Evolutionary conservation across 2,113 vertebrate species (phyloP).

Genomic region (Neogobius melanostomus): DNA sequence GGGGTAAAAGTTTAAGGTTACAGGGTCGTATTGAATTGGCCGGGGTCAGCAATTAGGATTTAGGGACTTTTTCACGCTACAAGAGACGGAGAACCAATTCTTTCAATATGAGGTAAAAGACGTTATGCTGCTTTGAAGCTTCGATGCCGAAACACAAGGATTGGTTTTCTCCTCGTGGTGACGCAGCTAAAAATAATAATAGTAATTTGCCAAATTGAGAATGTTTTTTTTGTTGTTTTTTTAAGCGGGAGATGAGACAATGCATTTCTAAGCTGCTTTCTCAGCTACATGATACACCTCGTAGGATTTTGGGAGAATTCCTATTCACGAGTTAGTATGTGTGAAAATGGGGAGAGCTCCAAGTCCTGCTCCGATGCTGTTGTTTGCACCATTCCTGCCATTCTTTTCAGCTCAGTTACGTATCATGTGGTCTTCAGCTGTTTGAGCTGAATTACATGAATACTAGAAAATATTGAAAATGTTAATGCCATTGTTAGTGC

Average conservation of each 20-base stretch:
- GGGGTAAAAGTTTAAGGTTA: slow-evolving; percentile 47
- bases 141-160: neutral
- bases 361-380: slow-evolving; percentile 26
- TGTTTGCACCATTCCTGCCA: slow-evolving; percentile 47
- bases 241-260: neutral
- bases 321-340: slow-evolving; percentile 18
- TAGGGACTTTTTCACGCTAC: slow-evolving; percentile 48
- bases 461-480: neutral
- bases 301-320: slow-evolving; percentile 14
- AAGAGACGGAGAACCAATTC: slow-evolving; percentile 30
- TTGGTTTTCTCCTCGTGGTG: neutral
- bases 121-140: slow-evolving; percentile 9
- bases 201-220: slow-evolving; percentile 16
- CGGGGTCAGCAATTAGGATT: slow-evolving; percentile 51
- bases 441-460: slow-evolving; percentile 6
- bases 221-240: slow-evolving; percentile 26
- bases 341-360: slow-evolving; percentile 36
- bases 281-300: neutral
- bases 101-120: slow-evolving; percentile 16
- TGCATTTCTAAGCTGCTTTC: slow-evolving; percentile 3
- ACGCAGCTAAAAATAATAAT: slow-evolving; percentile 14
- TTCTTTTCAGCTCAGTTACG: slow-evolving; percentile 36
- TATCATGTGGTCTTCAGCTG: slow-evolving; percentile 29
- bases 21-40: slow-evolving; percentile 36
- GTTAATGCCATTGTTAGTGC: too few relatives aligned